Evolutionary conservation across 2,888 invertebrate genomes (phyloP).

Genomic region (Blastobasis lacticolella): DNA sequence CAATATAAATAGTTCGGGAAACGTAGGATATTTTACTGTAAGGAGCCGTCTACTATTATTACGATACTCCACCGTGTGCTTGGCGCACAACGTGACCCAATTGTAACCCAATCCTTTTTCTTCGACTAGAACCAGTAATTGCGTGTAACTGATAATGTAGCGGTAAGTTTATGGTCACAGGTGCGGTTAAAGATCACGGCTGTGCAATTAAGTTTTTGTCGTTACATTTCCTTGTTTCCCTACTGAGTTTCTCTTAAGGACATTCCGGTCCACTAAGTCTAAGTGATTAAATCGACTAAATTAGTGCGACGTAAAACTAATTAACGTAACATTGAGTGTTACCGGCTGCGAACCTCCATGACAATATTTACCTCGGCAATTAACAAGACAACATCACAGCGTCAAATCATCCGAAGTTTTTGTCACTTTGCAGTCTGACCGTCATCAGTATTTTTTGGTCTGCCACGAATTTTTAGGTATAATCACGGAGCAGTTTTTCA

Average conservation of each 20-base stretch:
- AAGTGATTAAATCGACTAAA: constrained; percentile 26
- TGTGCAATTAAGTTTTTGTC: constrained; percentile 24
- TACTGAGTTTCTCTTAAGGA: constrained; percentile 28
- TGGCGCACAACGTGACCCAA: constrained; percentile 1
- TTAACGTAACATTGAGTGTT: constrained; percentile 24
- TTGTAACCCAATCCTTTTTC: background rate
- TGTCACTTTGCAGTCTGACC: constrained; percentile 8
- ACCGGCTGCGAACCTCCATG: constrained; percentile 16
- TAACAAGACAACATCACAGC: constrained; percentile 15
- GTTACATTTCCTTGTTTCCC: constrained; percentile 31
- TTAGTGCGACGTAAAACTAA: constrained; percentile 21
- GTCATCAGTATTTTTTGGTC: constrained; percentile 13
- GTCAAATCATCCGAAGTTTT: constrained; percentile 18
- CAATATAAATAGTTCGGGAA: too few relatives aligned
- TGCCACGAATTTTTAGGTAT: constrained; percentile 1
- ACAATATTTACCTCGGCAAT: constrained; percentile 9
- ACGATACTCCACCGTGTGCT: background rate
- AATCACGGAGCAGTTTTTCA: background rate
- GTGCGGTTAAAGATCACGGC: constrained; percentile 18
- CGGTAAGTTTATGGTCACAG: background rate
- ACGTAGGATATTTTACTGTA: too few relatives aligned
- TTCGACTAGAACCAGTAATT: background rate
- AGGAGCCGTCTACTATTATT: too few relatives aligned
- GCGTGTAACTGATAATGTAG: background rate
- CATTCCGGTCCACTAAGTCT: constrained; percentile 31